Percentiles rank a stretch among this genome's conserved stretches.
phyloP scores from a whole-genome alignment of 2,113 vertebrate species.

The Pollimyrus isidori region DNA sequence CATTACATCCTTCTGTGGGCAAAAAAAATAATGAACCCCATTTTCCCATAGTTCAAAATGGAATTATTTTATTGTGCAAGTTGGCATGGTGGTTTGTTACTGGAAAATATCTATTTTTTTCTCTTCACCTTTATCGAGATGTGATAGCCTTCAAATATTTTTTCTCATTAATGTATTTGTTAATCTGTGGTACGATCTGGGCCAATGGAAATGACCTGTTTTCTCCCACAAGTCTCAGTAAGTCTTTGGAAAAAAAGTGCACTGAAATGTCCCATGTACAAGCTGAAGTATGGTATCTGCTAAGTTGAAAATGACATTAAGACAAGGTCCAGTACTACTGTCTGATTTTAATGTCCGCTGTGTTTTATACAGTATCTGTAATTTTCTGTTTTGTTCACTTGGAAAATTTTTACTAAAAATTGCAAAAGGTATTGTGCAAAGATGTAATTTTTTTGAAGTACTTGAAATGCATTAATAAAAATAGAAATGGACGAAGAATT shows the following conservation, averaged over 20 bases:
- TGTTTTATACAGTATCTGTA: slow-evolving; percentile 99
- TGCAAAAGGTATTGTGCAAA: slow-evolving; percentile 98
- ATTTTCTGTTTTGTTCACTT: slow-evolving; percentile 84
- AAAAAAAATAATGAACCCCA: slow-evolving; percentile 25
- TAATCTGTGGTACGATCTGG: slow-evolving; percentile 87
- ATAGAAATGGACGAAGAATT: slow-evolving; percentile 86
- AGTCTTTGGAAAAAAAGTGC: slow-evolving; percentile 81
- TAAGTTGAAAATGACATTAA: slow-evolving; percentile 79
- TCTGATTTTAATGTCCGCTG: slow-evolving; percentile 97
- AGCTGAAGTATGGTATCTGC: slow-evolving; percentile 31
- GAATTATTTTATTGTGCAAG: slow-evolving; percentile 73
- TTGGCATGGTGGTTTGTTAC: slow-evolving; percentile 72
- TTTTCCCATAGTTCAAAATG: slow-evolving; percentile 45
- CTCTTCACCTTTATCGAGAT: slow-evolving; percentile 55
- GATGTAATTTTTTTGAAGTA: slow-evolving; percentile 96
- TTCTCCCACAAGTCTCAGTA: slow-evolving; percentile 65
- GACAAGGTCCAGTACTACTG: slow-evolving; percentile 87
- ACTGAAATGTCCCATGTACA: slow-evolving; percentile 77
- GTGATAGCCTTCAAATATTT: slow-evolving; percentile 67
- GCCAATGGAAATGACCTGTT: slow-evolving; percentile 64
- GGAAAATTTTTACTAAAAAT: slow-evolving; percentile 99
- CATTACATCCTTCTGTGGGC: slow-evolving; percentile 51
- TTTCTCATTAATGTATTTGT: slow-evolving; percentile 58
- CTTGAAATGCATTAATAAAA: slow-evolving; percentile 99
- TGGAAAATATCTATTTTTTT: slow-evolving; percentile 50